Base-by-base conservation (phyloP, 2,888 invertebrate genomes). In the Rotaria macrura region DNA sequence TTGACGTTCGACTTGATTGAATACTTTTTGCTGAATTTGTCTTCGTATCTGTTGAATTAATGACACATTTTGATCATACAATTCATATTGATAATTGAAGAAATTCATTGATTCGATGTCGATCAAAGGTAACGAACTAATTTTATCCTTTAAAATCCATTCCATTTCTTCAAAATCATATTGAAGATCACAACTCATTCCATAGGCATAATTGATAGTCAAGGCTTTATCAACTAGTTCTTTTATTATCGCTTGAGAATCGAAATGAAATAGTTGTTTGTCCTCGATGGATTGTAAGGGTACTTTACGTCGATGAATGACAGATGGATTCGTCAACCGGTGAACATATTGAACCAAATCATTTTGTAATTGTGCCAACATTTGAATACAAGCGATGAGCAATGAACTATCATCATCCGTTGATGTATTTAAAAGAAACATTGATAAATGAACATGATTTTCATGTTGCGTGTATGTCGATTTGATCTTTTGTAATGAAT, bases 101-200 rank as follows among this genome's bases (percentile, higher is more conserved):
- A 43, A 79, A 43, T 25, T n/a, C n/a, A 79, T 43, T 79, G 40
- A 43, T 40, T 43, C 43, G 10, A 43, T 79, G 43, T 79, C 43
- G 14, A 79, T 79, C 17, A 43, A 43, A 14, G 43, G 79, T 43
- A 79, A 79, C 40, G 43, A 43, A 43, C 79, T 38, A 43, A 79
- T 79, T 9, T 43, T 20, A 79, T 79, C 43, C 43, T 43, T 79
- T 79, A 79, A 79, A 25, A n/a, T 43, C 10, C 40, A 20, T 43
- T 79, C 79, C 14, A 79, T 79, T 43, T 79, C 79, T 79, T 79
- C 79, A 79, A 25, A 79, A 43, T 79, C 79, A 79, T 79, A 79
- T 14, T 43, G 40, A n/a, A 43, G 40, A 43, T 43, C 43, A 43
- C n/a, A 5, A 43, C 79, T 79, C n/a, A 43, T 79, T 14, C 79